Percentiles rank a stretch among this genome's conserved stretches.
Evolutionary conservation across 2,797 vertebrate genomes (phyloP).

Genomic region (Luscinia megarhynchos): DNA sequence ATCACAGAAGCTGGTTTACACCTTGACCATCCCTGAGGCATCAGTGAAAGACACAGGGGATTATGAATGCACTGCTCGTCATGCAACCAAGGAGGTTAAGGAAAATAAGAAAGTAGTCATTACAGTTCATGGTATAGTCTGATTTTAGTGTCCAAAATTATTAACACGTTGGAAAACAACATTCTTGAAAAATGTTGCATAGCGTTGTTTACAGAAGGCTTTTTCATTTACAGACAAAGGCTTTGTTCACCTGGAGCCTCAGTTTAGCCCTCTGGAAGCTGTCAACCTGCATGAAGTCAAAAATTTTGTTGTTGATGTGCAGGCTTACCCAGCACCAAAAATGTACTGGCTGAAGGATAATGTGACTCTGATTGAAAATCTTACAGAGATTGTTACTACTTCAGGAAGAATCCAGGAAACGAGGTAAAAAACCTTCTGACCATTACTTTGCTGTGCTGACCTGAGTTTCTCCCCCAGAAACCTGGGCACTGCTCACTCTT

Average conservation of each 20-base stretch:
- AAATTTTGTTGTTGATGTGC: conserved; percentile 87
- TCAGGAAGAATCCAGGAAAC: conserved; percentile 84
- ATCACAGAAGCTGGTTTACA: conserved; percentile 84
- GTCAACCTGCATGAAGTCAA: conserved; percentile 90
- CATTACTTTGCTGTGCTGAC: background rate
- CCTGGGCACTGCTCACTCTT: background rate
- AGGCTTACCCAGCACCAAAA: conserved; percentile 85
- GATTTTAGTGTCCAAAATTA: conserved; percentile 20
- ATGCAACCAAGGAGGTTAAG: conserved; percentile 86
- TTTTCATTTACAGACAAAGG: conserved; percentile 83
- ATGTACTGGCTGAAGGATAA: conserved; percentile 94
- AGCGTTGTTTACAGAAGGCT: background rate
- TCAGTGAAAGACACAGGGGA: conserved; percentile 92
- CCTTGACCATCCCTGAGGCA: conserved; percentile 87
- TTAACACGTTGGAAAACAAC: background rate
- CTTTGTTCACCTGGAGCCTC: conserved; percentile 85
- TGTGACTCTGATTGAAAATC: conserved; percentile 84
- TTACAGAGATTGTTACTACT: conserved; percentile 90
- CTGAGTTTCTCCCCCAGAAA: background rate
- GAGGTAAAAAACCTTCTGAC: conserved; percentile 79
- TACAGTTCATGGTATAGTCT: conserved; percentile 88
- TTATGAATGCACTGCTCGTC: conserved; percentile 91
- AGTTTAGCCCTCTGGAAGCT: conserved; percentile 82
- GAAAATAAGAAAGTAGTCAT: conserved; percentile 87
- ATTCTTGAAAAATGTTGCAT: background rate